Conservation (phyloP, 2,113 vertebrate species). For the Leptobrachium ailaonicum region DNA sequence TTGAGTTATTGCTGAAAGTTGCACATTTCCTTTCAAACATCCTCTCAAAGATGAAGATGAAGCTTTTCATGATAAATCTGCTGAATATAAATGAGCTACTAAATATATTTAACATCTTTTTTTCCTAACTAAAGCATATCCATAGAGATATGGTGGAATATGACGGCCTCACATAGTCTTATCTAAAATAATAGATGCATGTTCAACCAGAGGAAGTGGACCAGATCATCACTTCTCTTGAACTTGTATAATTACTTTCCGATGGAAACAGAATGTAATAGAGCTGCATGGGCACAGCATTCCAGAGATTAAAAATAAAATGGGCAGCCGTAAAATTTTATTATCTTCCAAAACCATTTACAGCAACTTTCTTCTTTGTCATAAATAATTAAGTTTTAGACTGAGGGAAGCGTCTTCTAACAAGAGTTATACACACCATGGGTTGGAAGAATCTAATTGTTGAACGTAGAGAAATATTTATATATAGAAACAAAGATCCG, state of each 20-base stretch:
- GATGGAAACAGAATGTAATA: not conserved
- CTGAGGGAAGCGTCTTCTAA: not conserved
- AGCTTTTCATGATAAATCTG: too few relatives aligned
- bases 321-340: not conserved
- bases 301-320: not conserved
- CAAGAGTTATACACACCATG: not conserved
- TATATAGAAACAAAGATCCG: too few relatives aligned
- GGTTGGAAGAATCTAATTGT: not conserved
- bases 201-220: not conserved
- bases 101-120: not conserved
- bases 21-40: too few relatives aligned
- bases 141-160: not conserved
- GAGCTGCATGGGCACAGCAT: not conserved
- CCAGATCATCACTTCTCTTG: slow-evolving; percentile 36
- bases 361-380: not conserved
- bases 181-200: not conserved
- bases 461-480: too few relatives aligned
- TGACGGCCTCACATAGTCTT: not conserved
- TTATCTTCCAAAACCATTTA: not conserved
- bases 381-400: not conserved
- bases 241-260: not conserved
- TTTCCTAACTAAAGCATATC: not conserved
- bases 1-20: too few relatives aligned
- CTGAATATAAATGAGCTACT: not conserved
- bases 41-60: too few relatives aligned